These are phyloP conservation scores for Lota lota DNA, from an alignment of 2,113 vertebrate genomes.

Conservation along the genomic window DNA sequence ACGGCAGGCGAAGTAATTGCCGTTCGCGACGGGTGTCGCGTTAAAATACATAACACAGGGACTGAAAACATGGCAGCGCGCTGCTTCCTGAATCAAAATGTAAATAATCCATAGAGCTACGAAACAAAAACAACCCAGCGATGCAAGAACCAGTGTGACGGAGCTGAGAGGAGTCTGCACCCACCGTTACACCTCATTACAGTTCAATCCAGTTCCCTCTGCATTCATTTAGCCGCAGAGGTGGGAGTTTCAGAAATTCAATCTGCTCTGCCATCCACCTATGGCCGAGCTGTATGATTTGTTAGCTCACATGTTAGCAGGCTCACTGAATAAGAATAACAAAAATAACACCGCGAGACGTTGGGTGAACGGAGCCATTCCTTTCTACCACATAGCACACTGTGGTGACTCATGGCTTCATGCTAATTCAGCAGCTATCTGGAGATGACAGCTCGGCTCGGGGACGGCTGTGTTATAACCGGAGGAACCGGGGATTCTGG, in stretches of 20 bases:
- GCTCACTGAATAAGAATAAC: constrained; percentile 23
- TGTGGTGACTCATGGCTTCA: constrained; percentile 25
- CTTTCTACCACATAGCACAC: constrained; percentile 7
- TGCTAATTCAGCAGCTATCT: constrained; percentile 15
- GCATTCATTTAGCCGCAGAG: constrained; percentile 39
- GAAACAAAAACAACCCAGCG: constrained; percentile 6
- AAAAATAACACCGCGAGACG: constrained; percentile 25
- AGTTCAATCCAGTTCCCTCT: constrained; percentile 33
- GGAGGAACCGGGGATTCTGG: constrained; percentile 6
- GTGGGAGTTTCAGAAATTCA: constrained; percentile 2
- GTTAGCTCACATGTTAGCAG: constrained; percentile 35
- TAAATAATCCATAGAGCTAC: constrained; percentile 24
- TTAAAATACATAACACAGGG: constrained; percentile 15
- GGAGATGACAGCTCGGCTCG: constrained; percentile 9
- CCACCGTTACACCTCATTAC: constrained; percentile 21
- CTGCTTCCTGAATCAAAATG: constrained; percentile 30
- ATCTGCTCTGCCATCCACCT: constrained; percentile 32
- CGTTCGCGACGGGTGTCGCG: constrained; percentile 33
- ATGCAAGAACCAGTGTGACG: neutral
- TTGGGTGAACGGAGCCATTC: constrained; percentile 8
- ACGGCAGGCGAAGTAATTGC: constrained; percentile 40
- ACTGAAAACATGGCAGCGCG: neutral
- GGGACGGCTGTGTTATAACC: constrained; percentile 9
- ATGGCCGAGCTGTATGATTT: constrained; percentile 41
- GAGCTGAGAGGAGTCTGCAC: constrained; percentile 5